Percentiles rank a stretch among this genome's conserved stretches.
Evolutionary conservation across 2,888 invertebrate species (phyloP).

Genomic region (Tipula unca): DNA sequence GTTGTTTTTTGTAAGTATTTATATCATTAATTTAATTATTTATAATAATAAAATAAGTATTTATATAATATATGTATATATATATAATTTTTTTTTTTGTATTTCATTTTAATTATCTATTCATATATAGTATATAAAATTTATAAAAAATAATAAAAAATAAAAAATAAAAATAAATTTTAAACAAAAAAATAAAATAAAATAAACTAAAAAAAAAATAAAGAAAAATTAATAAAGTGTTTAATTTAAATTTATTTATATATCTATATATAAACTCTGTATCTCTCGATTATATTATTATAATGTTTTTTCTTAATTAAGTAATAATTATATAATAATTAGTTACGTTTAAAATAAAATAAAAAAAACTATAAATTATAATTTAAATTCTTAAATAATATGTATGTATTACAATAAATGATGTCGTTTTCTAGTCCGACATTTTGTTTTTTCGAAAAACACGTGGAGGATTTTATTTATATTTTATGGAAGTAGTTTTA

Average conservation of each 20-base stretch:
- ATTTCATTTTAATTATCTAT: background rate
- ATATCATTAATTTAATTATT: background rate
- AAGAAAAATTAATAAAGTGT: background rate
- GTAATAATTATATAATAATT: slow-evolving; percentile 14
- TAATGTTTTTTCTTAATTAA: background rate
- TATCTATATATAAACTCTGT: background rate
- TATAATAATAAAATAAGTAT: background rate
- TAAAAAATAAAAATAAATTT: background rate
- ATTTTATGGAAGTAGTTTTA: background rate
- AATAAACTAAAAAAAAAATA: background rate
- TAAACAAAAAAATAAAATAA: background rate
- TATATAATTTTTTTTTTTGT: background rate
- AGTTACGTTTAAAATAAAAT: background rate
- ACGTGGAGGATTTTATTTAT: background rate
- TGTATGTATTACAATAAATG: too few species aligned
- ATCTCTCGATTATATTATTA: background rate
- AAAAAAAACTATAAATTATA: background rate
- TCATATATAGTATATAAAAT: background rate
- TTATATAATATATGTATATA: background rate
- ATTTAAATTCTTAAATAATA: background rate
- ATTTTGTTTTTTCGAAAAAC: background rate
- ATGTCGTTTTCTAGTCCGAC: background rate
- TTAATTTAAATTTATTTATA: background rate
- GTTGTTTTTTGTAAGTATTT: background rate
- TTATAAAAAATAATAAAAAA: background rate